Percentiles rank a stretch among this genome's conserved stretches.
Evolutionary conservation across 2,888 invertebrate species (phyloP).

Genomic region (Drosophila putrida): DNA sequence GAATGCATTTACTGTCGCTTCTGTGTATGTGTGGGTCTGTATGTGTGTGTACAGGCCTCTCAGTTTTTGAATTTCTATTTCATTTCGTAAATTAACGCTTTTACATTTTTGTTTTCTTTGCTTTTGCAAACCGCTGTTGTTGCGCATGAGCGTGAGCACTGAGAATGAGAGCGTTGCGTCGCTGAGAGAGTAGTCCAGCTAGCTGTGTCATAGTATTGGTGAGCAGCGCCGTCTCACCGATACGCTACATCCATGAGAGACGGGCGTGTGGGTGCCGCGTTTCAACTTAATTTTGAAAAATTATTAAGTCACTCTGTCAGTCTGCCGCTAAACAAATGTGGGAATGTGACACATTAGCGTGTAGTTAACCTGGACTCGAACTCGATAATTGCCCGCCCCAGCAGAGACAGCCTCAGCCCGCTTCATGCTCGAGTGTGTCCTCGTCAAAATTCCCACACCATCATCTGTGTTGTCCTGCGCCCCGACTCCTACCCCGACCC

Average conservation of each 20-base stretch:
- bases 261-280: conserved; percentile 44
- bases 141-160: conserved; percentile 66
- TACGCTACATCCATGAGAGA: conserved; percentile 43
- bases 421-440: conserved; percentile 75
- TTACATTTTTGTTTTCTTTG: conserved; percentile 33
- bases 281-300: conserved; percentile 38
- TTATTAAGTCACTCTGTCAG: conserved; percentile 51
- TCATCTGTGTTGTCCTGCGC: conserved; percentile 60
- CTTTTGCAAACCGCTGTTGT: conserved; percentile 52
- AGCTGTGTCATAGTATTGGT: neutral
- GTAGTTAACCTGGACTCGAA: conserved; percentile 55
- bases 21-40: conserved; percentile 19
- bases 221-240: conserved; percentile 14
- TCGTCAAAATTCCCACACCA: conserved; percentile 72
- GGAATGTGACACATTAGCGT: conserved; percentile 66
- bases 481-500: conserved; percentile 13
- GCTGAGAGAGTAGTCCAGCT: conserved; percentile 22
- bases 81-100: conserved; percentile 35
- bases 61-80: conserved; percentile 23
- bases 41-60: conserved; percentile 16
- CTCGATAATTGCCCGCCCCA: conserved; percentile 55
- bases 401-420: conserved; percentile 38
- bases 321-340: conserved; percentile 46
- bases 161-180: conserved; percentile 7
- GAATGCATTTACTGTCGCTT: conserved; percentile 41